Evolutionary conservation across 2,113 vertebrate genomes (phyloP).

Genomic region (Xenopus laevis): DNA sequence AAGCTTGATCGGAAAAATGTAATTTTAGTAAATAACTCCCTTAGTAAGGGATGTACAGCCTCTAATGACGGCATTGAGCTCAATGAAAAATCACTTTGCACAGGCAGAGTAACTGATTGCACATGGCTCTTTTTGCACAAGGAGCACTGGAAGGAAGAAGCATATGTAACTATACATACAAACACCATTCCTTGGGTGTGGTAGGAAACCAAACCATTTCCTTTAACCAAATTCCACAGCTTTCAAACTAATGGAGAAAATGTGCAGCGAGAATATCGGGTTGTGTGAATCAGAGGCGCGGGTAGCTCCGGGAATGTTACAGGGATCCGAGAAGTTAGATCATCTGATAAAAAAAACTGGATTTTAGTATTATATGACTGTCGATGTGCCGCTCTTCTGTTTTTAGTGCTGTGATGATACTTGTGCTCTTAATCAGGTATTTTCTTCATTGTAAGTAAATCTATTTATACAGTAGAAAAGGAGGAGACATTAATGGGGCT

Average conservation of each 20-base stretch:
- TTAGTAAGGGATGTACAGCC: too few species aligned
- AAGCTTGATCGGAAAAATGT: too few species aligned
- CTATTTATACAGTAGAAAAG: too few species aligned
- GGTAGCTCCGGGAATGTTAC: not conserved
- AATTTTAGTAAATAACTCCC: too few species aligned
- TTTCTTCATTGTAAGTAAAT: too few species aligned
- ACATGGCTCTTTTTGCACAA: too few species aligned
- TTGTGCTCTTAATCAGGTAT: too few species aligned
- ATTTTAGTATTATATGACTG: not conserved
- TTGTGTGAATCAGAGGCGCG: not conserved
- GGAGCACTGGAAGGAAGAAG: not conserved
- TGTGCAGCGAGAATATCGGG: not conserved
- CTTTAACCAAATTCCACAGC: slow-evolving; percentile 36
- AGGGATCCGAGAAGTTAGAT: not conserved
- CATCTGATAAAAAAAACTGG: too few species aligned
- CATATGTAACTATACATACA: slow-evolving; percentile 26
- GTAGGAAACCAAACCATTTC: slow-evolving; percentile 37
- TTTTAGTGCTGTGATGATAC: not conserved
- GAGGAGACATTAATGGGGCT: too few species aligned
- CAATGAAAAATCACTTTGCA: too few species aligned
- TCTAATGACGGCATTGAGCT: too few species aligned
- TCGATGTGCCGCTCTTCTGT: not conserved
- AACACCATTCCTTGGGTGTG: slow-evolving; percentile 24
- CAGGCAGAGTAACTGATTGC: too few species aligned
- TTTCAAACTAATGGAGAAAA: slow-evolving; percentile 38